Evolutionary conservation across 2,113 vertebrate species (phyloP).

Genomic region (Trochalopteron elliotii): DNA sequence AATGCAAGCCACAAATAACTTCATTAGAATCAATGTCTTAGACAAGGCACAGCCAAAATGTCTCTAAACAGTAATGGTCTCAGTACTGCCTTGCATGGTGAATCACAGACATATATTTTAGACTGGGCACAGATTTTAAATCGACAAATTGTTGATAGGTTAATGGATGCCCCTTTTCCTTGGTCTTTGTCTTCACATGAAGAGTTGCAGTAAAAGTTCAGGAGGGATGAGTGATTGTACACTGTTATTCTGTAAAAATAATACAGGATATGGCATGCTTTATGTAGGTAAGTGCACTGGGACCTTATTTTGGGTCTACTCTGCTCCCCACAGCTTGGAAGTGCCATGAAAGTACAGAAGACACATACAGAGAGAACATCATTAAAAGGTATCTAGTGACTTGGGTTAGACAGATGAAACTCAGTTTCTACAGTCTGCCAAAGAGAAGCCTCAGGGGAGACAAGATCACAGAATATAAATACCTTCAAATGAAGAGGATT

Average conservation of each 20-base stretch:
- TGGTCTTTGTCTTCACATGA: background rate
- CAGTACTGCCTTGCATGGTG: background rate
- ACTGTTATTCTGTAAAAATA: background rate
- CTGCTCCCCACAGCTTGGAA: background rate
- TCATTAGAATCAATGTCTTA: background rate
- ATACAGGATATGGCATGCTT: background rate
- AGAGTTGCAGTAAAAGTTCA: background rate
- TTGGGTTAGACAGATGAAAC: background rate
- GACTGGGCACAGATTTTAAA: background rate
- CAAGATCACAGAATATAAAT: conserved; percentile 40
- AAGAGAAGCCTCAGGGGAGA: conserved; percentile 31
- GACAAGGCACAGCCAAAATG: background rate
- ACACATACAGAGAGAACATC: background rate
- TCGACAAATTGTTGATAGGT: background rate
- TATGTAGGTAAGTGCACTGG: background rate
- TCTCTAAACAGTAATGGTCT: background rate
- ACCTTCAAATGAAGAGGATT: conserved; percentile 23
- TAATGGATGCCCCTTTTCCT: background rate
- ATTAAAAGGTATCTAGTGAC: background rate
- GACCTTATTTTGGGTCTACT: background rate
- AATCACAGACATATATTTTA: background rate
- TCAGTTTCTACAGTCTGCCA: background rate
- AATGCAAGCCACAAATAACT: background rate
- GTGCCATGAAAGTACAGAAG: background rate
- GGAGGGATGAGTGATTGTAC: background rate